These are phyloP conservation scores for Invenusta paracnida DNA, from an alignment of 2,888 invertebrate species.

Conservation along the genomic window DNA sequence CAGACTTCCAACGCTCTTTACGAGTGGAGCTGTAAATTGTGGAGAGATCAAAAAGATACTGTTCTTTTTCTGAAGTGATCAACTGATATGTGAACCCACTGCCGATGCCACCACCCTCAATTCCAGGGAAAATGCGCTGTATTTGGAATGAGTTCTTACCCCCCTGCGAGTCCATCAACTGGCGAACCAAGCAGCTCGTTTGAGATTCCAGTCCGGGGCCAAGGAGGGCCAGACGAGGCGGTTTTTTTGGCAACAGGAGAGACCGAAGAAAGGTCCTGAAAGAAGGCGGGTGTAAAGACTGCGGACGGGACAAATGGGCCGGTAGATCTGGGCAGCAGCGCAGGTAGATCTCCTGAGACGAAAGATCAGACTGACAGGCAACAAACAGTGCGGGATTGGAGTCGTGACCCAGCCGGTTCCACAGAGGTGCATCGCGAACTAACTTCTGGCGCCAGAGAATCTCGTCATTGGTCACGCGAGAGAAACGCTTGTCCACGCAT, in stretches of 20 bases:
- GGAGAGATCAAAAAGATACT: not conserved
- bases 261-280: not conserved
- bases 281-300: not conserved
- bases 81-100: conserved; percentile 34
- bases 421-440: not conserved
- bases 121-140: conserved; percentile 33
- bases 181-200: conserved; percentile 29
- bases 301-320: not conserved
- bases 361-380: not conserved
- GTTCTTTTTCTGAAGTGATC: not conserved
- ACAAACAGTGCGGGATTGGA: conserved; percentile 31
- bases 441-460: conserved; percentile 34
- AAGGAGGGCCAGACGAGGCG: conserved; percentile 27
- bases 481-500: conserved; percentile 23
- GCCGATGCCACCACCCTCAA: conserved; percentile 22
- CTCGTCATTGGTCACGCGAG: conserved; percentile 28
- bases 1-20: not conserved
- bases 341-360: conserved; percentile 32
- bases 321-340: conserved; percentile 35
- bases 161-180: conserved; percentile 2
- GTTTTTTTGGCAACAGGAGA: not conserved
- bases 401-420: conserved; percentile 24
- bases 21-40: conserved; percentile 19
- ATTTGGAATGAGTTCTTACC: not conserved
- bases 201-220: conserved; percentile 35